These are phyloP conservation scores for Clarias batrachus DNA, from an alignment of 2,113 vertebrate species.

Conservation along the genomic window DNA sequence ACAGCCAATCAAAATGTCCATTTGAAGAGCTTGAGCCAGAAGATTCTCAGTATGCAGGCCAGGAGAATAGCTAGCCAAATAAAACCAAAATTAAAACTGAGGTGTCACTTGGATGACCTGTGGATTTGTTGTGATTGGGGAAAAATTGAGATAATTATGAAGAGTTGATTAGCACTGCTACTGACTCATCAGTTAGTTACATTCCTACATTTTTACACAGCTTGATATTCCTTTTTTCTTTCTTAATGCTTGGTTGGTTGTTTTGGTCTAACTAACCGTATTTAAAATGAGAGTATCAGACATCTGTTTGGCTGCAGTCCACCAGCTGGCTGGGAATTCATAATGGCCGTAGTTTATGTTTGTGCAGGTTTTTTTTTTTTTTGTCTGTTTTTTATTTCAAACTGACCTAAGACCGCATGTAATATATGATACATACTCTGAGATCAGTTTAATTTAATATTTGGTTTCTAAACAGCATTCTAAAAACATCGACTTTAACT, in stretches of 20 bases:
- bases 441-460: background rate
- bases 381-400: background rate
- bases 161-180: constrained; percentile 1
- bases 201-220: background rate
- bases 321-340: background rate
- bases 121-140: background rate
- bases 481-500: background rate
- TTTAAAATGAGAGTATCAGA: constrained; percentile 10
- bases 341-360: background rate
- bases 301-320: background rate
- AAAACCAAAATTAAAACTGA: background rate
- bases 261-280: background rate
- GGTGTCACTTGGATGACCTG: background rate
- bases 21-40: background rate
- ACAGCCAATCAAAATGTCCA: background rate
- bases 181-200: constrained; percentile 9
- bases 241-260: background rate
- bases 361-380: background rate
- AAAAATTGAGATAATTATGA: background rate
- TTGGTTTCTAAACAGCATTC: background rate
- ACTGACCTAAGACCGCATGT: background rate
- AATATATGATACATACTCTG: background rate
- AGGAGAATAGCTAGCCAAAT: background rate
- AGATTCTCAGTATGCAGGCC: background rate
- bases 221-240: background rate